Evolutionary conservation across 2,888 invertebrate species (phyloP).

Genomic region (Drosophila quasianomalipes): DNA sequence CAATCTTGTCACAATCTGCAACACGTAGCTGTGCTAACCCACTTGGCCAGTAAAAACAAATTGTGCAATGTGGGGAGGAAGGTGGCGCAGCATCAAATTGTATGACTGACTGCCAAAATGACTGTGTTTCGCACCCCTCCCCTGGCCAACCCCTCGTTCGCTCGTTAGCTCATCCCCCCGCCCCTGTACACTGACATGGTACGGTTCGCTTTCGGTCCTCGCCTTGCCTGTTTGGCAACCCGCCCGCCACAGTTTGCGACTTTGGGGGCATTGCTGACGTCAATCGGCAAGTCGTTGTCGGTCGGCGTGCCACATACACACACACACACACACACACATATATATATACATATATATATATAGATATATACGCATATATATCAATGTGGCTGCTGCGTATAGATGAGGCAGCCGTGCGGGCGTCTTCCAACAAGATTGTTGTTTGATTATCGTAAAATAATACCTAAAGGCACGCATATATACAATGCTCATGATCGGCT

Average conservation of each 20-base stretch:
- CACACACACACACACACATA: constrained; percentile 25
- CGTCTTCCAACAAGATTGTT: constrained; percentile 59
- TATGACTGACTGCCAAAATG: constrained; percentile 81
- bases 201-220: constrained; percentile 30
- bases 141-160: neutral
- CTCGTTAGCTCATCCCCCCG: neutral
- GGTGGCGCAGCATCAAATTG: constrained; percentile 65
- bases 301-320: constrained; percentile 78
- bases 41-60: constrained; percentile 5
- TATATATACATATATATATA: constrained; percentile 9
- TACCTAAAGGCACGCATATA: constrained; percentile 56
- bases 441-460: constrained; percentile 64
- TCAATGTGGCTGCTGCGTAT: constrained; percentile 44
- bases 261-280: constrained; percentile 86
- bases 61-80: constrained; percentile 31
- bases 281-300: constrained; percentile 83
- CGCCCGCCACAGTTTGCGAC: constrained; percentile 70
- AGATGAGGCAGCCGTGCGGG: constrained; percentile 68
- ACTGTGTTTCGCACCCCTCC: constrained; percentile 33
- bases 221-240: constrained; percentile 70
- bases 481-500: constrained; percentile 8
- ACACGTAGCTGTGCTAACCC: neutral
- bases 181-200: constrained; percentile 12
- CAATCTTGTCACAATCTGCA: constrained; percentile 9
- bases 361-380: neutral